These are phyloP conservation scores for Lathamus discolor DNA, from an alignment of 2,113 vertebrate species.

Conservation along the genomic window DNA sequence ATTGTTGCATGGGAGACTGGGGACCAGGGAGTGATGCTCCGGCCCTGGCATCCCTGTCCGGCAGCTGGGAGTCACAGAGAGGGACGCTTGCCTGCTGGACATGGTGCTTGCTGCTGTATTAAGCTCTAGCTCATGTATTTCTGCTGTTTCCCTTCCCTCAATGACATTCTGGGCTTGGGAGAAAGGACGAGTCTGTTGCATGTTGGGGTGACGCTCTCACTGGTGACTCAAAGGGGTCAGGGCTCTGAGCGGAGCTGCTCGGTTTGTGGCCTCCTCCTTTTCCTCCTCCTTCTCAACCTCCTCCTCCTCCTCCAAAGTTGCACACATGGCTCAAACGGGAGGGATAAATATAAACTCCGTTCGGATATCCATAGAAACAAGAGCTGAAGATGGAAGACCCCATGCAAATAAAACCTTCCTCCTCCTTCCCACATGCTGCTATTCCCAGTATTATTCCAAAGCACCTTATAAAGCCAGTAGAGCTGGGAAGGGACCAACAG, in stretches of 20 bases:
- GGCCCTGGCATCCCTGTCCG: not conserved
- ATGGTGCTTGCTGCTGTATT: not conserved
- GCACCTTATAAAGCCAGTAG: not conserved
- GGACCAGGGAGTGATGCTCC: not conserved
- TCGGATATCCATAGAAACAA: conserved; percentile 71
- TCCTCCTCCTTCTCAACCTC: not conserved
- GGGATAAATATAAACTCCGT: conserved; percentile 64
- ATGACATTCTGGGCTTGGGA: not conserved
- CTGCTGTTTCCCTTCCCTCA: not conserved
- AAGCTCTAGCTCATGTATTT: not conserved
- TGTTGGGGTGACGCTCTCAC: not conserved
- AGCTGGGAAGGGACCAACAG: not conserved
- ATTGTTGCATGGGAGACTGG: not conserved
- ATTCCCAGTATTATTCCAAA: conserved; percentile 39
- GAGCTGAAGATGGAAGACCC: conserved; percentile 63
- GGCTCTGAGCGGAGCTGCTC: not conserved
- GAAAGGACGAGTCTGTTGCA: not conserved
- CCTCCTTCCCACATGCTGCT: conserved; percentile 41
- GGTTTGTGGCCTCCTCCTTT: not conserved
- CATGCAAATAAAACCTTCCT: conserved; percentile 59
- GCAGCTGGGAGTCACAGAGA: not conserved
- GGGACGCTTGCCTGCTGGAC: not conserved
- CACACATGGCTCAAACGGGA: conserved; percentile 15
- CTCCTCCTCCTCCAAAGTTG: conserved; percentile 6
- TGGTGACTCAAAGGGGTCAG: not conserved